phyloP scores from a whole-genome alignment of 2,797 vertebrate genomes.

The Phaenicophaeus curvirostris region DNA sequence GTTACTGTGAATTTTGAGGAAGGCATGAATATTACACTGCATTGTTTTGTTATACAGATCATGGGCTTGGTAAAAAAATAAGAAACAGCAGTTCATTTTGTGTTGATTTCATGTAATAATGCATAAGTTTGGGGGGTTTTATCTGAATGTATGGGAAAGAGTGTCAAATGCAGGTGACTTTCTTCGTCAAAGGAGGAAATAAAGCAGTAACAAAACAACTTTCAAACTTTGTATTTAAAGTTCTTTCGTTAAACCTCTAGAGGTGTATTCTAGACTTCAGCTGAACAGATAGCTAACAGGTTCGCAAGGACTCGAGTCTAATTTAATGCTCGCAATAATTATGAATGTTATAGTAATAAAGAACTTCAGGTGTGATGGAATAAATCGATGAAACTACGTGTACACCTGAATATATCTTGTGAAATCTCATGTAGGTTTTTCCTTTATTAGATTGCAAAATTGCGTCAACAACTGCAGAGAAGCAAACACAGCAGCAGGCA shows the following conservation, averaged over 20 bases:
- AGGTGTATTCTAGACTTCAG: neutral
- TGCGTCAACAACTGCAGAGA: slow-evolving; percentile 96
- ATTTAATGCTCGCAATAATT: neutral
- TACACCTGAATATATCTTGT: neutral
- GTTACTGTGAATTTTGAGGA: neutral
- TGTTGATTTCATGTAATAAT: neutral
- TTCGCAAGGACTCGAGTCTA: neutral
- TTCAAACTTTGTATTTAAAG: neutral
- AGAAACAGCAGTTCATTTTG: neutral
- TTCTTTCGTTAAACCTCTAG: neutral
- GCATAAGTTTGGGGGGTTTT: neutral
- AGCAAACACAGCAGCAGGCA: slow-evolving; percentile 98
- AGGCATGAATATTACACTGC: neutral
- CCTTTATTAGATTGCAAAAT: slow-evolving; percentile 89
- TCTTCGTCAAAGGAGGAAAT: neutral
- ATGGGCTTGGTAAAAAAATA: neutral
- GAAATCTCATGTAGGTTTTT: neutral
- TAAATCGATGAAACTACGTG: neutral
- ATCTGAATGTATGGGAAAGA: neutral
- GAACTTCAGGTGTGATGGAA: neutral
- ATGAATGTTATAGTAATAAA: neutral
- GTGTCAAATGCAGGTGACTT: neutral
- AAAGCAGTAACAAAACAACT: neutral
- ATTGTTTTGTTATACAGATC: neutral
- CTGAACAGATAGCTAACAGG: neutral